These are phyloP conservation scores for Chrysodeixis includens DNA, from an alignment of 2,888 invertebrate genomes.

Conservation along the genomic window DNA sequence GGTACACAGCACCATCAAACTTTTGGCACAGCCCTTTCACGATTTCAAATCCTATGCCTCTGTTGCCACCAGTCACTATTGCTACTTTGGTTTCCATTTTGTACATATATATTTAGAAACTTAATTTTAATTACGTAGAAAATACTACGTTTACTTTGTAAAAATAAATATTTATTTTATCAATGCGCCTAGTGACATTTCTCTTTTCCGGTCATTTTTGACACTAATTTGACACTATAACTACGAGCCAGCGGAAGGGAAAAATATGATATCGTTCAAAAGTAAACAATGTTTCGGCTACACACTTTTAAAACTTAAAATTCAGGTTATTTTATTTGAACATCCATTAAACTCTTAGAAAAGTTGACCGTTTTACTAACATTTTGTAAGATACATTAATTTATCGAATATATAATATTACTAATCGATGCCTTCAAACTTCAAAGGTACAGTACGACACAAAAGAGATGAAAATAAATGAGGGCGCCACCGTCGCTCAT, in stretches of 20 bases:
- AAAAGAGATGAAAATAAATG: too few relatives aligned
- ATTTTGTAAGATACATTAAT: too few relatives aligned
- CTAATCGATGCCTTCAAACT: too few relatives aligned
- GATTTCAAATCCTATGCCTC: slow-evolving; percentile 85
- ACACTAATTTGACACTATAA: slow-evolving; percentile 18
- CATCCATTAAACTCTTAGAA: too few relatives aligned
- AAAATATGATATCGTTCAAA: not conserved
- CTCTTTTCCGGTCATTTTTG: slow-evolving; percentile 64
- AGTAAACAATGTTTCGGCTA: not conserved
- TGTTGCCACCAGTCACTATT: slow-evolving; percentile 84
- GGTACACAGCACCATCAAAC: slow-evolving; percentile 92
- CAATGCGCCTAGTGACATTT: slow-evolving; percentile 63
- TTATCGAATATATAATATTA: too few relatives aligned
- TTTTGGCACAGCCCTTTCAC: slow-evolving; percentile 90
- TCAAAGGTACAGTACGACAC: too few relatives aligned
- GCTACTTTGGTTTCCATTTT: slow-evolving; percentile 88
- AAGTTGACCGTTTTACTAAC: too few relatives aligned
- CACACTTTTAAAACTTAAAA: not conserved
- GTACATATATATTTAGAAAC: slow-evolving; percentile 76
- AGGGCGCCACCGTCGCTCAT: too few relatives aligned
- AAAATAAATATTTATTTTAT: slow-evolving; percentile 74
- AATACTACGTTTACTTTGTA: slow-evolving; percentile 69
- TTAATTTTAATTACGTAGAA: slow-evolving; percentile 69
- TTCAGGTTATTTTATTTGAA: too few relatives aligned
- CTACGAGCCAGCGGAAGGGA: not conserved